Evolutionary conservation across 1,140 invertebrate species (phyloP).

Genomic region (Drosophila ambigua): DNA sequence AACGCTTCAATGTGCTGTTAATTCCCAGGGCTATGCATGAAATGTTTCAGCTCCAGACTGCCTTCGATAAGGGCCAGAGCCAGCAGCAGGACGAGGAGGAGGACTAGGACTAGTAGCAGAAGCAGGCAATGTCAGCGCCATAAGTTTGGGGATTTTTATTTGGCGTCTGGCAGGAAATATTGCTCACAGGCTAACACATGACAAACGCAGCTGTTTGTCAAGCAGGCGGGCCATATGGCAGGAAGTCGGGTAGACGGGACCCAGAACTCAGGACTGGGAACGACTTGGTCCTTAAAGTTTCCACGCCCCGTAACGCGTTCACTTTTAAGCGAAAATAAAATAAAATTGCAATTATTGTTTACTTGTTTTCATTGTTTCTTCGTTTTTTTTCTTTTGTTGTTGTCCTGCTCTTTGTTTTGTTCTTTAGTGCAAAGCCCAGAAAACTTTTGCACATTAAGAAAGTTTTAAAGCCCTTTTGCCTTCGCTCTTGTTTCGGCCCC

Average conservation of each 20-base stretch:
- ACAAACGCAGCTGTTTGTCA: conserved; percentile 80
- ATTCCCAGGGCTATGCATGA: conserved; percentile 61
- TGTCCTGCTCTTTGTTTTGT: conserved; percentile 8
- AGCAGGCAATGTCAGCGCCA: conserved; percentile 54
- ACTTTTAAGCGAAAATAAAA: conserved; percentile 34
- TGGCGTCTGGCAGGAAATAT: conserved; percentile 75
- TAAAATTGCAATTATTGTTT: conserved; percentile 71
- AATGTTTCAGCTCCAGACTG: conserved; percentile 27
- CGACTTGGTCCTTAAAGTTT: conserved; percentile 55
- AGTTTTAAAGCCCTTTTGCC: conserved; percentile 55
- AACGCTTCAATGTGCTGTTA: conserved; percentile 70
- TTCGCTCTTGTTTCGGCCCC: conserved; percentile 31
- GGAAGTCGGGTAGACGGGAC: conserved; percentile 1
- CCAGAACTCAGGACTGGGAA: not conserved
- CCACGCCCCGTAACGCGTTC: conserved; percentile 23
- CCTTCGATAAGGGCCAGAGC: too few relatives aligned
- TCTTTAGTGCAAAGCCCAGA: conserved; percentile 39
- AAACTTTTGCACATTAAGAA: conserved; percentile 60
- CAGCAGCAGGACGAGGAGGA: too few relatives aligned
- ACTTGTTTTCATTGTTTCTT: conserved; percentile 37
- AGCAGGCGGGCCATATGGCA: conserved; percentile 37
- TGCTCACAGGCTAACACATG: conserved; percentile 75
- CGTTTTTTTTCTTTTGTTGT: conserved; percentile 8
- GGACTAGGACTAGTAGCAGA: conserved; percentile 9
- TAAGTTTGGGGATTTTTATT: conserved; percentile 81